phyloP scores from a whole-genome alignment of 2,888 invertebrate genomes.

The Chrysomela aeneicollis region DNA sequence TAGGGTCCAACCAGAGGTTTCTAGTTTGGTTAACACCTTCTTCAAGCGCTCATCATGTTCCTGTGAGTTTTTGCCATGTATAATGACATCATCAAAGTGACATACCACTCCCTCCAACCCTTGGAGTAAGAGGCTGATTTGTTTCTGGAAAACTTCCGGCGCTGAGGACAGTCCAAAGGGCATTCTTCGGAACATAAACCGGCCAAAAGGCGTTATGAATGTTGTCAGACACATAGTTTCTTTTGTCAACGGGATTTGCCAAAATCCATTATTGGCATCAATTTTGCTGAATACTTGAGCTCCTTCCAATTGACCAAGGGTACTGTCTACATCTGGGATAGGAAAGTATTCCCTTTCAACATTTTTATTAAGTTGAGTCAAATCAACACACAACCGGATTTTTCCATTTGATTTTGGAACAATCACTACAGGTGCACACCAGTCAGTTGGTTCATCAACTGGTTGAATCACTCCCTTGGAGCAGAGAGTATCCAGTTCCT shows the following conservation, averaged over 20 bases:
- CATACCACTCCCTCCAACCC: conserved; percentile 1
- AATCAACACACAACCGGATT: conserved; percentile 27
- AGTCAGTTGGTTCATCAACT: conserved; percentile 26
- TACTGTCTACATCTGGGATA: conserved; percentile 42
- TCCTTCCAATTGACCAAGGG: conserved; percentile 39
- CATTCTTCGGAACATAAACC: conserved; percentile 22
- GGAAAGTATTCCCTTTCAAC: conserved; percentile 24
- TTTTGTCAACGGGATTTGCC: conserved; percentile 28
- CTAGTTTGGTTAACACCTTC: background rate
- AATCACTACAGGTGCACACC: conserved; percentile 24
- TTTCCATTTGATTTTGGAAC: conserved; percentile 14
- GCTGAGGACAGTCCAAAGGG: conserved; percentile 26
- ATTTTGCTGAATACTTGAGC: conserved; percentile 43
- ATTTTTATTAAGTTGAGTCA: conserved; percentile 20
- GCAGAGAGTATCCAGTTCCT: conserved; percentile 22
- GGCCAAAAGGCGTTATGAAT: conserved; percentile 26
- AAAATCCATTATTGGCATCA: conserved; percentile 38
- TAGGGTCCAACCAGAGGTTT: conserved; percentile 20
- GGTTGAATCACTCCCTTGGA: conserved; percentile 24
- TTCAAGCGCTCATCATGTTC: conserved; percentile 13
- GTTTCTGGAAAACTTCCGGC: conserved; percentile 13
- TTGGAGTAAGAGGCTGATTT: conserved; percentile 1
- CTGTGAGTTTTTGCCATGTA: background rate
- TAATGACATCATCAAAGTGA: conserved; percentile 10
- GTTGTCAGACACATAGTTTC: conserved; percentile 13